Conservation (phyloP, 2,113 vertebrate species). For the Donacobius atricapilla region DNA sequence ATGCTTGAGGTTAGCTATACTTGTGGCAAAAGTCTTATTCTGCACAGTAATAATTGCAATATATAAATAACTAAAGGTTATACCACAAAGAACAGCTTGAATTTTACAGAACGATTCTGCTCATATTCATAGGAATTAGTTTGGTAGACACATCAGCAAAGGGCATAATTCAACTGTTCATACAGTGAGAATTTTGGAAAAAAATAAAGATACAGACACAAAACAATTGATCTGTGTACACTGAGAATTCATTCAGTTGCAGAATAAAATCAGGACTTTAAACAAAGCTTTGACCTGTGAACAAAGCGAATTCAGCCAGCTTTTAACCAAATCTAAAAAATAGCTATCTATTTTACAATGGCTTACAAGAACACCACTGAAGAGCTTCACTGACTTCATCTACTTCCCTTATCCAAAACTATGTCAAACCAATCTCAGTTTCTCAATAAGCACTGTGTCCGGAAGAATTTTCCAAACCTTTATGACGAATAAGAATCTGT, state of each 20-base stretch:
- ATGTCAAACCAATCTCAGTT: conserved; percentile 67
- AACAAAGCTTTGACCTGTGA: conserved; percentile 80
- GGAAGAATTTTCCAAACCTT: conserved; percentile 58
- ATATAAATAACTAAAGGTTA: conserved; percentile 75
- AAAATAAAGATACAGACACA: conserved; percentile 78
- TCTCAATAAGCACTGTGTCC: conserved; percentile 70
- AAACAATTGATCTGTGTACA: conserved; percentile 77
- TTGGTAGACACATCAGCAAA: conserved; percentile 73
- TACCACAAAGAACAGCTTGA: conserved; percentile 75
- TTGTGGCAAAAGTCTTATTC: conserved; percentile 79
- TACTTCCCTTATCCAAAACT: conserved; percentile 68
- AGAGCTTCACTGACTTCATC: conserved; percentile 63
- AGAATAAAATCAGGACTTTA: conserved; percentile 77
- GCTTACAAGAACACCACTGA: conserved; percentile 72
- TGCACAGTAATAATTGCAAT: conserved; percentile 75
- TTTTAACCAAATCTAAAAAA: conserved; percentile 75
- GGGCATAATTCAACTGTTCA: conserved; percentile 75
- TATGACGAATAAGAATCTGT: conserved; percentile 43
- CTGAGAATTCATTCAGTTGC: conserved; percentile 77
- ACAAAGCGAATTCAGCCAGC: conserved; percentile 76
- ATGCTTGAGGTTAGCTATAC: conserved; percentile 62
- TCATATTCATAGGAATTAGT: conserved; percentile 75
- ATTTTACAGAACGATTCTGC: conserved; percentile 75
- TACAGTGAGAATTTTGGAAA: conserved; percentile 75
- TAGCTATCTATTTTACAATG: conserved; percentile 75